Conservation (phyloP, 2,888 invertebrate genomes). For the Campopleginae sp. region DNA sequence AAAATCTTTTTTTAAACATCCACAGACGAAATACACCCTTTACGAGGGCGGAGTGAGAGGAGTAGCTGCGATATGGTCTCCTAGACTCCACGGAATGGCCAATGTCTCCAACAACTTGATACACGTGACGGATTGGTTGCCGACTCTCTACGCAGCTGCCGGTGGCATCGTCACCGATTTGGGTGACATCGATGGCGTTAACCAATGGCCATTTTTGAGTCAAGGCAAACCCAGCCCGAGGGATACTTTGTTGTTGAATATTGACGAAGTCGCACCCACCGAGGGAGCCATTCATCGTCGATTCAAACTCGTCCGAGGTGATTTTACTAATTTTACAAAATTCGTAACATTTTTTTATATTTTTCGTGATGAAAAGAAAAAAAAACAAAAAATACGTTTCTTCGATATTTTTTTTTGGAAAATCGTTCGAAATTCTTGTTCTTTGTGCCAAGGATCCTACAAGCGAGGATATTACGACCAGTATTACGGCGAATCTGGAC, state of each 20-base stretch:
- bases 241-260: conserved; percentile 85
- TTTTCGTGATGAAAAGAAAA: no score
- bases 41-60: conserved; percentile 90
- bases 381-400: background rate
- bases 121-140: conserved; percentile 90
- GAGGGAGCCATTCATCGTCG: conserved; percentile 80
- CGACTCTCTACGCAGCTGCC: conserved; percentile 88
- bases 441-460: conserved; percentile 50
- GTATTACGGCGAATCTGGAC: conserved; percentile 80
- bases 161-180: conserved; percentile 83
- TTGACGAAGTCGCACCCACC: conserved; percentile 83
- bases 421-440: background rate
- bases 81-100: conserved; percentile 85
- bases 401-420: conserved; percentile 6
- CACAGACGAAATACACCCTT: conserved; percentile 88
- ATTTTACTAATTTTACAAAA: conserved; percentile 20
- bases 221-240: conserved; percentile 81
- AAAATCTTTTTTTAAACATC: conserved; percentile 42
- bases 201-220: conserved; percentile 85
- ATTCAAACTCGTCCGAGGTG: conserved; percentile 80
- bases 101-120: conserved; percentile 87
- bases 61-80: conserved; percentile 89
- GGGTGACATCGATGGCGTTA: conserved; percentile 84
- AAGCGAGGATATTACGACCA: conserved; percentile 79
- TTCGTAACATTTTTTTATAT: conserved; percentile 10